These are phyloP conservation scores for Eunapius fragilis DNA, from an alignment of 37 sponge, comb jelly and placozoan genomes.

Conservation along the genomic window DNA sequence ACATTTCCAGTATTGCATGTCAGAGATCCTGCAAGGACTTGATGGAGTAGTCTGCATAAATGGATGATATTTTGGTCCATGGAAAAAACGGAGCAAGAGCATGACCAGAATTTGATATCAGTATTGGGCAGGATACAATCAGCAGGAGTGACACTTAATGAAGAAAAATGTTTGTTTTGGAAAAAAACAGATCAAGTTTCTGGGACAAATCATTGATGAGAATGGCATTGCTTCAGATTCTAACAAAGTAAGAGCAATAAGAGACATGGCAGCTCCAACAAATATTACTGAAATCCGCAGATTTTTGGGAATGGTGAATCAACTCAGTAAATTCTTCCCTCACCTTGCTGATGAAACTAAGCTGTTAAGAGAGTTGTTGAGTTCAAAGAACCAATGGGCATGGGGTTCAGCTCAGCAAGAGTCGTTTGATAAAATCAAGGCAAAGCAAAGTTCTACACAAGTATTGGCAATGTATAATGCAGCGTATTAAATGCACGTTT, in stretches of 20 bases:
- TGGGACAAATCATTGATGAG: constrained; percentile 28
- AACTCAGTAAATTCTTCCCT: constrained; percentile 14
- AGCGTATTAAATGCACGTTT: neutral
- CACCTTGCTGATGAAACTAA: constrained; percentile 9
- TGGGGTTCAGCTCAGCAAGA: constrained; percentile 11
- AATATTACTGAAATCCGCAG: too few relatives aligned
- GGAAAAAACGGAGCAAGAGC: constrained; percentile 2
- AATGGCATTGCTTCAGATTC: constrained; percentile 16
- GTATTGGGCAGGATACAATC: neutral
- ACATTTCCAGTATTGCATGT: constrained; percentile 28
- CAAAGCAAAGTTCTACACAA: too few relatives aligned
- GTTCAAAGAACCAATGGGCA: constrained; percentile 5
- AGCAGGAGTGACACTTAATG: constrained; percentile 21
- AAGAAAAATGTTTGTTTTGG: constrained; percentile 21
- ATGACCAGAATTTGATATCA: constrained; percentile 2
- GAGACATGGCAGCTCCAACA: neutral
- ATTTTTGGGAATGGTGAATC: too few relatives aligned
- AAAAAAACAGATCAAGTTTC: constrained; percentile 5
- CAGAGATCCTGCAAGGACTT: constrained; percentile 3
- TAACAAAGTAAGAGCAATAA: constrained; percentile 5
- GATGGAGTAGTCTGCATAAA: constrained; percentile 16
- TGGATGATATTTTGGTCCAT: constrained; percentile 19
- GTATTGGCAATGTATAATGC: constrained; percentile 18
- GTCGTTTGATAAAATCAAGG: constrained; percentile 3
- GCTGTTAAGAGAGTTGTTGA: constrained; percentile 23